Evolutionary conservation across 2,113 vertebrate species (phyloP), one percentile per base, ranked within the genome.

Genomic region (Brachyhypopomus gauderio): DNA sequence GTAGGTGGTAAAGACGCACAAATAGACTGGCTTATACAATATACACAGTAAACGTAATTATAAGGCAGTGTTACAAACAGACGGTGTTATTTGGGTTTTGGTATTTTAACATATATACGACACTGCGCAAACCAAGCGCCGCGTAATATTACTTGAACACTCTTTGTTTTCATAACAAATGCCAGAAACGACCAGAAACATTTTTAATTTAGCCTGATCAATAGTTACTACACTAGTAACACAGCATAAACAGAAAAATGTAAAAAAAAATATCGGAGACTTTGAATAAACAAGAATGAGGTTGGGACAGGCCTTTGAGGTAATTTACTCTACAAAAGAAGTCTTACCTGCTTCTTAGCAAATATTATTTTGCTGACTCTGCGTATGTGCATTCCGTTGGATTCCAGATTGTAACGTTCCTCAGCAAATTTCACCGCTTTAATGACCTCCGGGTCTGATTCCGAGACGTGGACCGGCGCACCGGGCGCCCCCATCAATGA

Each of bases 361-460:
- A 91, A 90, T 81, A 95, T 22, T 22, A 95, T 52, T 25, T 85
- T 88, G 75, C 90, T 93, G 86, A 94, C 89, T 71, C 88, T 92
- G 84, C 90, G 94, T 71, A 93, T 89, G 83, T 95, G 94, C 84
- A 93, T 79, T 9, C 93, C 92, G 82, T 95, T 95, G 76, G 93
- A 95, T 76, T 88, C 93, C 81, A 86, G 86, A 86, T 96, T 95
- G 90, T 95, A 96, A 34, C 82, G 92, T 56, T 93, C 90, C 83
- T 96, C 92, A 0, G 95, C 95, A 80, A 91, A 93, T 76, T 87
- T 86, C 3, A 95, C 83, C 2, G 86, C 94, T 85, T 87, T 93
- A 69, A 85, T 88, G 67, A 94, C 88, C 58, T 90, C 91, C 0
- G 91, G 91, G 85, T 95, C 93, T 0, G 79, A 85, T 69, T 86